Conservation (phyloP, 2,888 invertebrate genomes). For the Acrocyrtus sp. region DNA sequence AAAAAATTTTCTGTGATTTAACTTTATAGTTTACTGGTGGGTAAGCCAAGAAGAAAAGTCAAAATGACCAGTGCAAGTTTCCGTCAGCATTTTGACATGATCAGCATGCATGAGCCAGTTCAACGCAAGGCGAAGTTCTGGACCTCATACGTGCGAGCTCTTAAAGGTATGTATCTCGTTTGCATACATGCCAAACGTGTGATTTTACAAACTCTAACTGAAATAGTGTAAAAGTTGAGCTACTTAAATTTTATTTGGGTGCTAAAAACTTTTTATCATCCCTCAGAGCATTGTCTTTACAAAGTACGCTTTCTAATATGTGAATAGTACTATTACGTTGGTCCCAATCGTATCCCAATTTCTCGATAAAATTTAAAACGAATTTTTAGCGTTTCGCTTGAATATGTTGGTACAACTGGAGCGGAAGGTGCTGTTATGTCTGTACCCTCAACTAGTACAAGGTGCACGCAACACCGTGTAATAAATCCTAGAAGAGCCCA, state of each 20-base stretch:
- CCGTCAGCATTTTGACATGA: constrained; percentile 93
- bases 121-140: constrained; percentile 94
- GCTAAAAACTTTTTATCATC: too few relatives aligned
- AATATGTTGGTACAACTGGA: background rate
- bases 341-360: too few relatives aligned
- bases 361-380: too few relatives aligned
- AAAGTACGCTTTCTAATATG: too few relatives aligned
- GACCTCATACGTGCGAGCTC: constrained; percentile 92
- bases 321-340: too few relatives aligned
- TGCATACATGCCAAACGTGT: too few relatives aligned
- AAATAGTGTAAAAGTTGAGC: too few relatives aligned
- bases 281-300: too few relatives aligned
- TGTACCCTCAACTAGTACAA: too few relatives aligned
- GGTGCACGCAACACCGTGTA: background rate
- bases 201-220: too few relatives aligned
- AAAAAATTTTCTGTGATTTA: background rate
- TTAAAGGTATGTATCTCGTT: constrained; percentile 84
- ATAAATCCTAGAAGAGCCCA: background rate
- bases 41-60: constrained; percentile 20
- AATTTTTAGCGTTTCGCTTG: too few relatives aligned
- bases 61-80: constrained; percentile 65
- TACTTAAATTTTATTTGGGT: too few relatives aligned
- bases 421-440: background rate
- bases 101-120: constrained; percentile 91
- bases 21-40: constrained; percentile 30